Base-by-base conservation (phyloP, 1,140 invertebrate genomes). In the Agrilus planipennis region DNA sequence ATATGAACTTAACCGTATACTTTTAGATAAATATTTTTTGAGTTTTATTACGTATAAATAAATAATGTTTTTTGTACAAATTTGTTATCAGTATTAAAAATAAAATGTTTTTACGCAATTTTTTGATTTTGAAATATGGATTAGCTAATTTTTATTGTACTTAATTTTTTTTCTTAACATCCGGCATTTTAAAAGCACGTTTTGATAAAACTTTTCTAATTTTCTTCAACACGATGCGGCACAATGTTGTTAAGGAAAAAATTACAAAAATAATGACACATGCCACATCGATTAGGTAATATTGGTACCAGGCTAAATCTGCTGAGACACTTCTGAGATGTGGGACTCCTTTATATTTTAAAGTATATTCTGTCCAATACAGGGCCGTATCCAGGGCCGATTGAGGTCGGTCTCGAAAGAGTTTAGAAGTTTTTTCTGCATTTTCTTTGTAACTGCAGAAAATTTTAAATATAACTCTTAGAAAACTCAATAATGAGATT, bases 231-330 rank as follows among this genome's bases (percentile, higher is more conserved):
- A 25, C n/a, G 23, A 25, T n/a, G 23, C n/a, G n/a, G 23, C 6
- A 7, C 20, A 23, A 25, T 21, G 2, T 38, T 27, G 6, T 40
- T 39, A 30, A n/a, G 9, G 25, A 16, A 25, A 27, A 27, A 9
- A 27, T 12, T 27, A 27, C 12, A 27, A 27, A 12, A 9, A 32
- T 17, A 32, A 41, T n/a, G 15, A 42, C 5, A 2, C 31, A 31
- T 20, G 34, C 18, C 14, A 43, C 23, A 38, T 43, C 42, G 14
- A 43, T 28, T n/a, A 37, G 31, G 10, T 31, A 38, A 19, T 43
- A 43, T 18, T 43, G 27, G 34, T 43, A 43, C 15, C 34, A 28
- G 4, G 34, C 18, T 38, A 43, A 27, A 43, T 38, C 25, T 10
- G 25, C 15, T 1, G 42, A 27, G 1, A 35, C 27, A n/a, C 25